Conservation (phyloP, 2,113 vertebrate species). For the Pristiophorus japonicus region DNA sequence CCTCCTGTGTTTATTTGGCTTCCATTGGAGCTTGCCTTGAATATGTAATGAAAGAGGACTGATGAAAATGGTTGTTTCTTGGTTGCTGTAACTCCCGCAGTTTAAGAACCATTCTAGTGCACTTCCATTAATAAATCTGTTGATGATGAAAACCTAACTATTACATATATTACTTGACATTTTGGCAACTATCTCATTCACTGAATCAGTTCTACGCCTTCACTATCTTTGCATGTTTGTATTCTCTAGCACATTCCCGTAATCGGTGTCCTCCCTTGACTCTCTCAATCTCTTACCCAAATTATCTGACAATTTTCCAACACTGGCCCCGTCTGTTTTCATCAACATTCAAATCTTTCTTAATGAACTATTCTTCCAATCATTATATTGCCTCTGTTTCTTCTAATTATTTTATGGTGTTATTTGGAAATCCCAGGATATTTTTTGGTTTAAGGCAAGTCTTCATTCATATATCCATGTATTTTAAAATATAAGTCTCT, state of each 20-base stretch:
- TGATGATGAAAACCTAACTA: not conserved
- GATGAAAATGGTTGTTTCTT: not conserved
- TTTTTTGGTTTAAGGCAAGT: not conserved
- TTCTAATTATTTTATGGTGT: not conserved
- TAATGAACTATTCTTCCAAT: not conserved
- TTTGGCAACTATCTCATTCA: not conserved
- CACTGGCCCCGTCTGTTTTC: not conserved
- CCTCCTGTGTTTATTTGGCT: not conserved
- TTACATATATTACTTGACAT: not conserved
- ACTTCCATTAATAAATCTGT: not conserved
- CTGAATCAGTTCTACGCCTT: not conserved
- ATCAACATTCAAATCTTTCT: not conserved
- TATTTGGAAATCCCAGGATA: not conserved
- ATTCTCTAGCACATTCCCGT: not conserved
- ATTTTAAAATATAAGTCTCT: not conserved
- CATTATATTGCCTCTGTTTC: not conserved
- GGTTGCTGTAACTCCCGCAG: not conserved
- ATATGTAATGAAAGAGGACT: not conserved
- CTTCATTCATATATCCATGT: slow-evolving; percentile 9
- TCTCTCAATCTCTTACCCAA: too few relatives aligned
- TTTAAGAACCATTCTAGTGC: not conserved
- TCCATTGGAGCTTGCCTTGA: not conserved
- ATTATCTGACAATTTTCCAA: not conserved
- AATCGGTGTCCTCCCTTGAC: not conserved
- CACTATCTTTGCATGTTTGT: not conserved